These are phyloP conservation scores for Garra rufa DNA, from an alignment of 2,113 vertebrate species.

Conservation along the genomic window DNA sequence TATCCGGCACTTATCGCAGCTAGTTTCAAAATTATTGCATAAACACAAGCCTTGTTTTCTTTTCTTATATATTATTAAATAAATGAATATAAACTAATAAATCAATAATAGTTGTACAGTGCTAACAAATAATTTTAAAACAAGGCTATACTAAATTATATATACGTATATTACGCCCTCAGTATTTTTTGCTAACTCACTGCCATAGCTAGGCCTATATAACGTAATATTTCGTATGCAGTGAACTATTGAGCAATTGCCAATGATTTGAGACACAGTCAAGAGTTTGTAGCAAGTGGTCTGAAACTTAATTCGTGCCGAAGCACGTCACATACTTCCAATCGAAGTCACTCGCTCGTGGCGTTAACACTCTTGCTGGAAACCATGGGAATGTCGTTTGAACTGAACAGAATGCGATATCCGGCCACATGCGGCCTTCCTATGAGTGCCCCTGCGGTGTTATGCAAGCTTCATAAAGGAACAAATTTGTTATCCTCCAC, in stretches of 20 bases:
- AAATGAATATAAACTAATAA: too few species aligned
- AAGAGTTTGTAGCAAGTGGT: neutral
- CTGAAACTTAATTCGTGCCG: neutral
- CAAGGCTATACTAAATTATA: neutral
- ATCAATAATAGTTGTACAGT: too few species aligned
- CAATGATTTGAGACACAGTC: neutral
- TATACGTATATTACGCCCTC: too few species aligned
- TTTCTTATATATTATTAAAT: neutral
- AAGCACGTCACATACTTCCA: constrained; percentile 6
- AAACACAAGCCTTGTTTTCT: neutral
- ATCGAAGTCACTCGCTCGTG: constrained; percentile 1
- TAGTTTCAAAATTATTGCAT: neutral
- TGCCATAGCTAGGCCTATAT: too few species aligned
- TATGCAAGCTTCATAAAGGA: constrained; percentile 71
- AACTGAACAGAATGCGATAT: constrained; percentile 62
- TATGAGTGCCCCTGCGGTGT: constrained; percentile 68
- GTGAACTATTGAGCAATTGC: neutral
- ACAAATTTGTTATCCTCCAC: constrained; percentile 78
- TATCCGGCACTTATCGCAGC: neutral
- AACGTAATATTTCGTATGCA: neutral
- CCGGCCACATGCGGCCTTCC: constrained; percentile 56
- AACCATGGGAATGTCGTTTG: constrained; percentile 61
- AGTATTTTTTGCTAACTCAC: neutral
- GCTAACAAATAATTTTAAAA: neutral
- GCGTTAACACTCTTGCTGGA: neutral